Conservation (phyloP, 1,140 invertebrate species). For the Heliconius congener region DNA sequence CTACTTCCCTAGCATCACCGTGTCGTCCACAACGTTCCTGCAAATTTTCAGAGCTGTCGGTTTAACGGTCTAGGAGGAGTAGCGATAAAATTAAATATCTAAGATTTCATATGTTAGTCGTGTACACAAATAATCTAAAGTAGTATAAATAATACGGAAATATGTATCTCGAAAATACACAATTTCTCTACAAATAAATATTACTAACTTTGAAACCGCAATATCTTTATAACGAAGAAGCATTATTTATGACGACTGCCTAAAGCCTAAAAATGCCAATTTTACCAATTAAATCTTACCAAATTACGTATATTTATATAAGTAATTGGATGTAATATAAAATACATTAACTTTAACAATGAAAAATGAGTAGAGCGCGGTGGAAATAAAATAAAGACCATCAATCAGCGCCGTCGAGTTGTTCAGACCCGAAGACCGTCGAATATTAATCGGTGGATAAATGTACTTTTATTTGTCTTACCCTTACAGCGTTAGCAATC, state of each 20-base stretch:
- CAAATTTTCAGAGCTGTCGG: too few relatives aligned
- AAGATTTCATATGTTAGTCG: not conserved
- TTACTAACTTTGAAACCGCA: not conserved
- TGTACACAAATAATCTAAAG: not conserved
- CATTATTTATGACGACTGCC: not conserved
- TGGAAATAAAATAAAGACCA: slow-evolving; percentile 10
- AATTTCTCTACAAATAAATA: not conserved
- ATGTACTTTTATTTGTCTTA: slow-evolving; percentile 80
- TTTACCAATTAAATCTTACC: not conserved
- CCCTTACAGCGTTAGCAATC: slow-evolving; percentile 52
- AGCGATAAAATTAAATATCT: not conserved
- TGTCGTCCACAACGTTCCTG: too few relatives aligned
- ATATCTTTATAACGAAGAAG: not conserved
- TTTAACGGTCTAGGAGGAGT: too few relatives aligned
- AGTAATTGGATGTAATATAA: slow-evolving; percentile 1
- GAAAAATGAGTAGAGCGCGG: slow-evolving; percentile 6
- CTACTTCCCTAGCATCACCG: too few relatives aligned
- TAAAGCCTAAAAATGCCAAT: not conserved
- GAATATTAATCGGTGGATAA: slow-evolving; percentile 79
- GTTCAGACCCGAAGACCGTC: slow-evolving; percentile 58
- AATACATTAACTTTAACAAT: slow-evolving; percentile 4
- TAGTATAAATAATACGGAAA: too few relatives aligned
- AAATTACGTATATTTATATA: not conserved
- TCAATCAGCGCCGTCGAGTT: slow-evolving; percentile 1
- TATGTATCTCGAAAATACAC: too few relatives aligned